Evolutionary conservation across 2,797 vertebrate genomes (phyloP), one percentile per base, ranked within the genome.

Genomic region (Oreochromis grahami): DNA sequence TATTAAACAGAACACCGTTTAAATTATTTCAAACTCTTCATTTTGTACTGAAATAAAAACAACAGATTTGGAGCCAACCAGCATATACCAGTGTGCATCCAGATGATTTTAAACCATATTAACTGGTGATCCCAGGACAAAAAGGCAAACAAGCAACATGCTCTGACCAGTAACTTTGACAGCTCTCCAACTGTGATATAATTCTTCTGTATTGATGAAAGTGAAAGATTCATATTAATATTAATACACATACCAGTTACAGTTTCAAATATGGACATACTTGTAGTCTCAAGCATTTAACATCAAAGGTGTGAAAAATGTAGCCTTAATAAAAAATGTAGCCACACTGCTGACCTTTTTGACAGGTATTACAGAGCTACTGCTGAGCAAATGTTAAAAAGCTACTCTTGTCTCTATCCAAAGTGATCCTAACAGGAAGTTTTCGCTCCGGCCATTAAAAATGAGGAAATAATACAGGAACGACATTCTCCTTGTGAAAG

Each of bases 161-260:
- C 10, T 51, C 70, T 74, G 70, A 74, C 1, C 45, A 32, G 32
- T 32, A 50, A 0, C 10, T 74, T 8, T 48, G 43, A n/a, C 70
- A 50, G 10, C 0, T 74, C 0, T 8, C 26, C 17, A 13, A 32
- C 6, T 50, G 26, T 4, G 45, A 8, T 50, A 50, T 29, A 29
- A 74, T n/a, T 34, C 17, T 50, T 4, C 26, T 14, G 10, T n/a
- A 13, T n/a, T 74, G 17, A 50, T n/a, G 26, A 74, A 50, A 74
- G 26, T 5, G 11, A n/a, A 74, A n/a, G 45, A 50, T 50, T 50
- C 0, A 32, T 74, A 74, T 74, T 50, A 26, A 26, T 26, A 26
- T 26, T 72, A 17, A 19, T 29, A 19, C 9, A 72, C 13, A 29
- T 29, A 7, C 41, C 4, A 29, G 41, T 0, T 70, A 45, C 65